Conservation (phyloP, 1,140 invertebrate species). For the Ridgeia piscesae region DNA sequence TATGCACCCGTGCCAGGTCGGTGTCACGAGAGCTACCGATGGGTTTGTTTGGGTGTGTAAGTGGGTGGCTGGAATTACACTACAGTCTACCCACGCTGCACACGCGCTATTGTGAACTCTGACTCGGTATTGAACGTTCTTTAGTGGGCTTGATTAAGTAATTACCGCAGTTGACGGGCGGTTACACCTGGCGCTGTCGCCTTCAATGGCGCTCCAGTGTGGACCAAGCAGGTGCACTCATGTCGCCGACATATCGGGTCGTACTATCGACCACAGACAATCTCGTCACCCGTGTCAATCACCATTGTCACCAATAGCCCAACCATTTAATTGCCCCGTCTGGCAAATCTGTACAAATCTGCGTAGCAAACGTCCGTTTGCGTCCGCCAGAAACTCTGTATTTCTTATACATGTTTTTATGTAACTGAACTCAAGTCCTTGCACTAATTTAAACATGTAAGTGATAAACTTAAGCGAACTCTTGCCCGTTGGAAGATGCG, state of each 20-base stretch:
- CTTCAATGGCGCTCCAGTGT: not conserved
- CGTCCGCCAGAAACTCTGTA: not conserved
- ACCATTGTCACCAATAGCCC: not conserved
- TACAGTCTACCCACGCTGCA: not conserved
- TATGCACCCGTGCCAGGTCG: too few relatives aligned
- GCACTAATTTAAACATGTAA: too few relatives aligned
- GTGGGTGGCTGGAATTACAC: not conserved
- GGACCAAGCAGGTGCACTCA: not conserved
- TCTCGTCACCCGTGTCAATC: not conserved
- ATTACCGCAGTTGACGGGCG: not conserved
- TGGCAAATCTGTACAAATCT: not conserved
- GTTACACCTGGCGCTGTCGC: too few relatives aligned
- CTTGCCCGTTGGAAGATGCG: not conserved
- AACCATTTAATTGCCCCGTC: not conserved
- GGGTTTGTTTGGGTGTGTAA: too few relatives aligned
- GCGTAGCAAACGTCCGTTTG: not conserved
- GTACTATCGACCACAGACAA: not conserved
- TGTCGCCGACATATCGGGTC: not conserved
- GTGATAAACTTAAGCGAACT: not conserved
- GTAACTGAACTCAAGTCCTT: not conserved
- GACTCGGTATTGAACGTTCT: not conserved
- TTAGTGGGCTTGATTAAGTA: not conserved
- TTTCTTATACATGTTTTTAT: not conserved
- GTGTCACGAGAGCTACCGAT: not conserved
- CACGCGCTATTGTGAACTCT: not conserved